Base-by-base conservation (phyloP, 2,113 vertebrate genomes). In the Puma concolor region DNA sequence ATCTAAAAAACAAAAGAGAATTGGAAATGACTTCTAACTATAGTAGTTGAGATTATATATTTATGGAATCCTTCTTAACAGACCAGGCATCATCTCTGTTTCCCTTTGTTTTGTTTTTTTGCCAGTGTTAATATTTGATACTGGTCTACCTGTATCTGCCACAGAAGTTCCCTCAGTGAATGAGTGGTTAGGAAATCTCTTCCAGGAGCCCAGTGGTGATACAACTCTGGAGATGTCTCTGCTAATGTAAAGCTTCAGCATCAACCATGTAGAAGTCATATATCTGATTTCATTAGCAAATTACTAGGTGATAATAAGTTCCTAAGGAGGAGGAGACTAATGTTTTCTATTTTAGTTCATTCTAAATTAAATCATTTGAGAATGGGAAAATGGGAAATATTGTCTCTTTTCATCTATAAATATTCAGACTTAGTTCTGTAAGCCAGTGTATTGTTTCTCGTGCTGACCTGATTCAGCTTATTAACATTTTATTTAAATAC, bases 321-420 rank as follows among this genome's bases (percentile, higher is more conserved):
- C 48, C 71, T 93, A 54, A 84, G 38, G 48, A 64, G 85, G 86
- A 91, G 36, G 44, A 63, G 72, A 74, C 41, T 95, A 57, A 57
- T 66, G 27, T 80, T 90, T 94, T 91, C 44, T 91, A 14, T 86
- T 76, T 64, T 94, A 91, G 66, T 95, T 94, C 57, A 88, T 92
- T 72, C 60, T 93, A 85, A 84, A 54, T 94, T 79, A 83, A 74
- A n/a, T 76, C 81, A 88, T 88, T 80, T 71, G 31, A 23, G 33
- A 91, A 87, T n/a, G 94, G 38, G 23, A 92, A 95, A 97, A 69
- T 74, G 54, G 54, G 21, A 67, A 60, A 27, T 69, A 91, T 79
- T 66, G 48, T 88, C 23, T 86, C 41, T 23, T 83, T 89, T 36
- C 17, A 12, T 84, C 27, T 95, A 7, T 89, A 87, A 82, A 48